Evolutionary conservation across 2,888 invertebrate genomes (phyloP).

Genomic region (Carcina quercana): DNA sequence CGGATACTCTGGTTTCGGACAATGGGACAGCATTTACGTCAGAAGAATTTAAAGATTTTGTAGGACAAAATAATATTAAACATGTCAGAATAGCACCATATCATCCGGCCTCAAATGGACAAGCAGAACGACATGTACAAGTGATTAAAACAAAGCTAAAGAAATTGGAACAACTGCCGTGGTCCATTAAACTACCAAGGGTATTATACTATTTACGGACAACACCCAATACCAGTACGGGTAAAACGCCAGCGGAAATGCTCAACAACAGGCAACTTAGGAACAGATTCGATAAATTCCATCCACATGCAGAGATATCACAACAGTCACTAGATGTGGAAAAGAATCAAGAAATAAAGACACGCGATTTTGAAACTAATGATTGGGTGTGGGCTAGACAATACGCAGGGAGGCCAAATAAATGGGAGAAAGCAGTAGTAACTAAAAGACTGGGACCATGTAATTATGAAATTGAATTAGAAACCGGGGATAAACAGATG

Average conservation of each 20-base stretch:
- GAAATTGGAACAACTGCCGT: slow-evolving; percentile 2
- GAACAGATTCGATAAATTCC: too few species aligned
- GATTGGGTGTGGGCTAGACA: too few species aligned
- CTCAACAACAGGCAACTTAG: too few species aligned
- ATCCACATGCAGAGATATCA: too few species aligned
- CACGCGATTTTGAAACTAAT: too few species aligned
- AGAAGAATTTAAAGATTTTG: slow-evolving; percentile 8
- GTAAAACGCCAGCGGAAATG: slow-evolving; percentile 10
- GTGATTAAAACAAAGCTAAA: slow-evolving; percentile 7
- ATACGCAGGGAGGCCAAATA: too few species aligned
- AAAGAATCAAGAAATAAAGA: too few species aligned
- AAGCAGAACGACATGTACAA: slow-evolving; percentile 6
- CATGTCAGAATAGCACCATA: slow-evolving; percentile 11
- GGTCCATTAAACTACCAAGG: slow-evolving; percentile 10
- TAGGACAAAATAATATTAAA: slow-evolving; percentile 6
- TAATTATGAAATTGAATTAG: too few species aligned
- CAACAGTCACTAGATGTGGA: too few species aligned
- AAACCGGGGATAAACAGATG: too few species aligned
- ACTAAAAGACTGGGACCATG: too few species aligned
- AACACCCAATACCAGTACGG: slow-evolving; percentile 9
- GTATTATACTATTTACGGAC: slow-evolving; percentile 7
- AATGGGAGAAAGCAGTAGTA: too few species aligned
- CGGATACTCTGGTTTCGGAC: slow-evolving; percentile 9
- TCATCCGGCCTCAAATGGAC: slow-evolving; percentile 11
- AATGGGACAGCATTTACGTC: slow-evolving; percentile 12